Conservation (phyloP, 2,888 invertebrate genomes). For the Tetrapedia diversipes region DNA sequence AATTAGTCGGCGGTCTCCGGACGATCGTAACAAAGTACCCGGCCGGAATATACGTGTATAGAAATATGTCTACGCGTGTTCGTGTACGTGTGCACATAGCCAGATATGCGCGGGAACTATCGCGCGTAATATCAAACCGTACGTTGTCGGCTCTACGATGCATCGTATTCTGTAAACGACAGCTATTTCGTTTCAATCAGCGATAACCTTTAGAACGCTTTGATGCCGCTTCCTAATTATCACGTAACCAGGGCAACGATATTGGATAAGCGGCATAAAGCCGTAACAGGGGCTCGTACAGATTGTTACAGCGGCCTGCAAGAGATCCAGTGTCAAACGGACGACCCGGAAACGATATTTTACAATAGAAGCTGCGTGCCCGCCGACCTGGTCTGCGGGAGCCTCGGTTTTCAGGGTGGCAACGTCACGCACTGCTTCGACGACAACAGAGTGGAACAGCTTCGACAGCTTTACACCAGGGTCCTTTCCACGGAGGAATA, state of each 20-base stretch:
- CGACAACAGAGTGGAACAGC: slow-evolving; percentile 79
- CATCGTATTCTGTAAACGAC: slow-evolving; percentile 36
- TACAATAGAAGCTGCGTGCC: slow-evolving; percentile 84
- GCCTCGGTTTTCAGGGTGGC: slow-evolving; percentile 80
- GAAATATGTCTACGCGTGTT: too few species aligned
- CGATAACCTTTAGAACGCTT: slow-evolving; percentile 38
- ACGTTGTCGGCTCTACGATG: slow-evolving; percentile 8
- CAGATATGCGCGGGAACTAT: too few species aligned
- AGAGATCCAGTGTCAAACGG: slow-evolving; percentile 84
- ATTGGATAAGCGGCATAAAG: slow-evolving; percentile 30
- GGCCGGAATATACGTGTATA: background rate
- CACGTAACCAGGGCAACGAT: slow-evolving; percentile 44
- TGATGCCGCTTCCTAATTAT: slow-evolving; percentile 44
- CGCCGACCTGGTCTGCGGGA: slow-evolving; percentile 84
- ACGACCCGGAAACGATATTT: slow-evolving; percentile 83
- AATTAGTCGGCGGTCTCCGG: slow-evolving; percentile 43
- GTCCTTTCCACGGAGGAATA: slow-evolving; percentile 87
- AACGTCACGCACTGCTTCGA: slow-evolving; percentile 84
- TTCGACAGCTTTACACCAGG: slow-evolving; percentile 85
- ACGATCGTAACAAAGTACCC: slow-evolving; percentile 40
- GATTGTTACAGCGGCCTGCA: slow-evolving; percentile 88
- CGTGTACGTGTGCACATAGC: background rate
- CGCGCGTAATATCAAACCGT: slow-evolving; percentile 25
- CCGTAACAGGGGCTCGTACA: slow-evolving; percentile 74
- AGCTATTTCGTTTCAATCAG: slow-evolving; percentile 42